Conservation (phyloP, 2,797 vertebrate species). For the Sebastes hubbsi region DNA sequence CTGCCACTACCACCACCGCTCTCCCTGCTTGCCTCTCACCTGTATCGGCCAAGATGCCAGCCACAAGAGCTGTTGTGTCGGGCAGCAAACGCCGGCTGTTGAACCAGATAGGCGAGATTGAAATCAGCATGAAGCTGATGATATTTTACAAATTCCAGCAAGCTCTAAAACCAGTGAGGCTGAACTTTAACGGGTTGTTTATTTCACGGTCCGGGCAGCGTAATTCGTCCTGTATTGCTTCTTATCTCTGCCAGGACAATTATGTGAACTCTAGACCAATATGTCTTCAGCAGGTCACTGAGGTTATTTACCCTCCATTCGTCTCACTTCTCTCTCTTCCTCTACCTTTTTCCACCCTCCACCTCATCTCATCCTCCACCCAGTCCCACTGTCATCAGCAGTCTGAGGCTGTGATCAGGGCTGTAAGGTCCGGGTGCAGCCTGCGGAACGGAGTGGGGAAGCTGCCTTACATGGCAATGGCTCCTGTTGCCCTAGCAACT, state of each 20-base stretch:
- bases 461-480: conserved; percentile 76
- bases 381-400: conserved; percentile 66
- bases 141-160: conserved; percentile 34
- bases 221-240: conserved; percentile 23
- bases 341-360: conserved; percentile 13
- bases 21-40: conserved; percentile 58
- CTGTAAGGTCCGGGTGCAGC: conserved; percentile 71
- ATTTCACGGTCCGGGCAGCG: conserved; percentile 22
- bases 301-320: conserved; percentile 44
- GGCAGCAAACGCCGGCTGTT: conserved; percentile 23
- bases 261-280: conserved; percentile 7
- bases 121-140: conserved; percentile 45
- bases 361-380: conserved; percentile 23
- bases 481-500: conserved; percentile 83
- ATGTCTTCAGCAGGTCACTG: conserved; percentile 24
- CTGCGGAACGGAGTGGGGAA: conserved; percentile 74
- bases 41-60: conserved; percentile 33
- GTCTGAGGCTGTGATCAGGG: conserved; percentile 62
- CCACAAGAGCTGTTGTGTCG: conserved; percentile 11
- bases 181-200: conserved; percentile 27
- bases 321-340: conserved; percentile 2
- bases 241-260: conserved; percentile 35
- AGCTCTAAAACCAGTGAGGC: conserved; percentile 13
- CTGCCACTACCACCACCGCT: not conserved
- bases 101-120: conserved; percentile 44